Evolutionary conservation across 2,797 vertebrate species (phyloP).

Genomic region (Balearica regulorum): DNA sequence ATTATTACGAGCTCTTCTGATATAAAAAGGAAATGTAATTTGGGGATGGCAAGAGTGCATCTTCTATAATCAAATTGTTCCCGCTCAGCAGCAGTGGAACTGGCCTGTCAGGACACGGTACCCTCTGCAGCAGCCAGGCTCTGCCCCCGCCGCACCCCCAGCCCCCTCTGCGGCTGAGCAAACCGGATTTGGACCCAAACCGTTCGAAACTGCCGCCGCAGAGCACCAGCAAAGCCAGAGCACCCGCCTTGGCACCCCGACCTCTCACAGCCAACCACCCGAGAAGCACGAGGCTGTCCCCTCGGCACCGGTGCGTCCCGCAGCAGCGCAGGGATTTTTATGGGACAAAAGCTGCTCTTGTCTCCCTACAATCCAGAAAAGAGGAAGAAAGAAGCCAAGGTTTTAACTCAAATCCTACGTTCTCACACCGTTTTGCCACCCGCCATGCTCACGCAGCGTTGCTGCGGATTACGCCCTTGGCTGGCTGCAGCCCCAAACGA

Average conservation of each 20-base stretch:
- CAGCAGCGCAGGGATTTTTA: neutral
- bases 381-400: neutral
- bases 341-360: neutral
- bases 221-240: neutral
- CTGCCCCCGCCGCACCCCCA: neutral
- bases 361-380: neutral
- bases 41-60: neutral
- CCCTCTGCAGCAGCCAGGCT: neutral
- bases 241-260: accelerated
- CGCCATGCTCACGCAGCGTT: neutral
- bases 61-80: neutral
- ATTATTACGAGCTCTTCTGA: neutral
- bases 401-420: neutral
- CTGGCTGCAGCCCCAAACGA: neutral
- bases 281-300: accelerated
- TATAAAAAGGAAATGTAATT: neutral
- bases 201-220: too few species aligned
- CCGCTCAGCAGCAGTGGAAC: neutral
- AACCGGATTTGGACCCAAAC: neutral
- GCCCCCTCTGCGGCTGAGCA: neutral
- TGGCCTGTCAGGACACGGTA: neutral
- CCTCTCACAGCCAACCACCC: accelerated
- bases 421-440: too few species aligned
- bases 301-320: accelerated
- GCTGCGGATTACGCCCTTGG: neutral